Evolutionary conservation across 2,797 vertebrate species (phyloP).

Genomic region (Cossypha caffra): DNA sequence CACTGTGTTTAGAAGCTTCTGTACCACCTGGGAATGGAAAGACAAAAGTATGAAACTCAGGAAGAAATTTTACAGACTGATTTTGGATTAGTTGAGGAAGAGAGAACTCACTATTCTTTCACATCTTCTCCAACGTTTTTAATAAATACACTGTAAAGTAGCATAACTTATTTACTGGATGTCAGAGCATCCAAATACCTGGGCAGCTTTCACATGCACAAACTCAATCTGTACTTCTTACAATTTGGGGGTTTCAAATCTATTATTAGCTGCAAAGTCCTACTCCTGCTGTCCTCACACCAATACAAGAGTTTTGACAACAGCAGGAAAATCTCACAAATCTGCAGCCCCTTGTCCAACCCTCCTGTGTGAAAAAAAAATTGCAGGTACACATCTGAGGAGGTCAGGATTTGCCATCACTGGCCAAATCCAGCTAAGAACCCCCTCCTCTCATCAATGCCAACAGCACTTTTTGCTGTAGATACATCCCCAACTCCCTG

Average conservation of each 20-base stretch:
- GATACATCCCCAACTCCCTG: neutral
- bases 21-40: slow-evolving; percentile 7
- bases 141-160: neutral
- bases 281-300: neutral
- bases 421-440: neutral
- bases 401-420: neutral
- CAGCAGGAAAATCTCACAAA: neutral
- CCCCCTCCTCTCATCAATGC: neutral
- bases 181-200: neutral
- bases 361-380: neutral
- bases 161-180: neutral
- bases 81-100: neutral
- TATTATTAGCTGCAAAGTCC: neutral
- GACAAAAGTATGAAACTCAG: neutral
- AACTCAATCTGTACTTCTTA: neutral
- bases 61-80: neutral
- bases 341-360: neutral
- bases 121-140: neutral
- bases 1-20: neutral
- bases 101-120: neutral
- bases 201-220: neutral
- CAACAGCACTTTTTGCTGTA: neutral
- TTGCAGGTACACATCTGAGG: neutral
- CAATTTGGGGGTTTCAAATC: neutral
- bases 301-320: neutral